These are phyloP conservation scores for Hydrochoerus hydrochaeris DNA, from an alignment of 2,113 vertebrate species.

Conservation along the genomic window DNA sequence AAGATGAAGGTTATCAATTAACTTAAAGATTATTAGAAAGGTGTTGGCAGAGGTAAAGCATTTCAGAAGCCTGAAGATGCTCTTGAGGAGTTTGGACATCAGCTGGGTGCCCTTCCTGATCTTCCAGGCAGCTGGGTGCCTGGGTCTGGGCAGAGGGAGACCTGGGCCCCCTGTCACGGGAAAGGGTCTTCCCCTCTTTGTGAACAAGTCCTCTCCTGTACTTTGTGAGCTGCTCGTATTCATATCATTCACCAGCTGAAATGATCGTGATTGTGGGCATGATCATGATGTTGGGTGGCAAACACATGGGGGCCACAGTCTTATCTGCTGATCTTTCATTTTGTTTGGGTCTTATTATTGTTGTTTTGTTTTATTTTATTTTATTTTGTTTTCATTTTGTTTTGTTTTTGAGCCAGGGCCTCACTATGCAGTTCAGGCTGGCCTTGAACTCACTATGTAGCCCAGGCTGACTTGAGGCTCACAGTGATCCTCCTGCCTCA, in stretches of 20 bases:
- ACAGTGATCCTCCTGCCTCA: background rate
- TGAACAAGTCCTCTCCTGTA: background rate
- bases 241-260: background rate
- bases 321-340: background rate
- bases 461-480: background rate
- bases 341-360: background rate
- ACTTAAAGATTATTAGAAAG: constrained; percentile 36
- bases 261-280: background rate
- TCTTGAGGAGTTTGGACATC: background rate
- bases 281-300: background rate
- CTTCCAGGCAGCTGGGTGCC: too few species aligned
- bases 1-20: background rate
- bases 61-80: background rate
- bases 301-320: background rate
- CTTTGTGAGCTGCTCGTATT: background rate
- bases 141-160: background rate
- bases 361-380: background rate
- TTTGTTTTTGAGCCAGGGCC: background rate
- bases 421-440: background rate
- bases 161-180: background rate
- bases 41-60: background rate
- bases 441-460: background rate
- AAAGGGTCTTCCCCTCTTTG: background rate
- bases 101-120: background rate
- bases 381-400: background rate